Conservation (phyloP, 2,113 vertebrate genomes). For the Podarcis muralis region DNA sequence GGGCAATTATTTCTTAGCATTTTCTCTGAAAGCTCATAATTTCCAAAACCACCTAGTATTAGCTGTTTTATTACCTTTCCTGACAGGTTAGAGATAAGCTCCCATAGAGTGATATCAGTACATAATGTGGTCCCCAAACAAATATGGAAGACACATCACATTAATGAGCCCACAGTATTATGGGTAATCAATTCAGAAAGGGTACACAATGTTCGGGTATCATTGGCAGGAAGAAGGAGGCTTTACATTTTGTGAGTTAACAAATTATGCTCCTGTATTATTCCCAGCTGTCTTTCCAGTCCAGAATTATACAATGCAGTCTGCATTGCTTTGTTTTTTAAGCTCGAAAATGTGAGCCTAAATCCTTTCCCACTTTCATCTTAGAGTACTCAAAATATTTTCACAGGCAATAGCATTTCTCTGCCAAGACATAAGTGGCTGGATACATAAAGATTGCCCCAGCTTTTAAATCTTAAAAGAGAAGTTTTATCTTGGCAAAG, state of each 20-base stretch:
- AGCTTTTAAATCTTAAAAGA: slow-evolving; percentile 30
- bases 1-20: slow-evolving; percentile 40
- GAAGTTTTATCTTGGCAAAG: neutral
- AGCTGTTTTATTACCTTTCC: slow-evolving; percentile 45
- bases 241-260: slow-evolving; percentile 6
- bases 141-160: slow-evolving; percentile 37
- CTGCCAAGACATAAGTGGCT: neutral
- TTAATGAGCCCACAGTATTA: slow-evolving; percentile 1
- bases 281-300: neutral
- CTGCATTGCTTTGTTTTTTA: neutral
- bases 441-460: neutral
- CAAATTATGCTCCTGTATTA: neutral
- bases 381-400: slow-evolving; percentile 11
- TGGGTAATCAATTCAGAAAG: slow-evolving; percentile 20
- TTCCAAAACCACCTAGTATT: slow-evolving; percentile 32
- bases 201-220: slow-evolving; percentile 23
- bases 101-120: slow-evolving; percentile 36
- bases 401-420: neutral
- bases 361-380: neutral
- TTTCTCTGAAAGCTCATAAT: slow-evolving; percentile 47
- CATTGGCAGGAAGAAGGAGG: neutral
- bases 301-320: neutral
- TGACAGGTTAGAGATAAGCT: slow-evolving; percentile 26
- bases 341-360: neutral
- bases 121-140: neutral